Conservation (phyloP, 2,797 vertebrate species). For the Coregonus ussuriensis region DNA sequence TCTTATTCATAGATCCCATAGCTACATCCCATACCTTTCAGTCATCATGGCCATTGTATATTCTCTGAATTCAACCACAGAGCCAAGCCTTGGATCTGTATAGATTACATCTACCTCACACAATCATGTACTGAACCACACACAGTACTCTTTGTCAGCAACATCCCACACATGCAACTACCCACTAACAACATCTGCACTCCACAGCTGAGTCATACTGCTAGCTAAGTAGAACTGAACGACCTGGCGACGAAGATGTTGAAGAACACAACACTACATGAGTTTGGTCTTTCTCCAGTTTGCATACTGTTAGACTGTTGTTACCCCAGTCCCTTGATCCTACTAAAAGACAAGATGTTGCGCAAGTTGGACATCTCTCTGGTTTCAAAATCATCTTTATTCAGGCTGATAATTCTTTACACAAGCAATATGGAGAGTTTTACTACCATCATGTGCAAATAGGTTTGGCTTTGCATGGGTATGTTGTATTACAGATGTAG, state of each 20-base stretch:
- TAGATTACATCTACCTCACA: background rate
- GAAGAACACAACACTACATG: background rate
- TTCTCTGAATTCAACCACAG: constrained; percentile 13
- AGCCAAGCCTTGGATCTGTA: background rate
- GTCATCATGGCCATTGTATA: background rate
- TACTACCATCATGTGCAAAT: constrained; percentile 47
- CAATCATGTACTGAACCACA: background rate
- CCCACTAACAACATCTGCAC: constrained; percentile 2
- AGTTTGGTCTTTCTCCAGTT: constrained; percentile 35
- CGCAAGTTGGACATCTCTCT: constrained; percentile 39
- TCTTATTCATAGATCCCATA: constrained; percentile 10
- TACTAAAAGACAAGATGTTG: constrained; percentile 46
- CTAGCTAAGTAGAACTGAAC: constrained; percentile 7
- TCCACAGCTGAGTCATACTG: background rate
- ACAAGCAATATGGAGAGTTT: constrained; percentile 39
- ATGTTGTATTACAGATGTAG: background rate
- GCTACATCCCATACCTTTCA: background rate
- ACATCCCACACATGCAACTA: constrained; percentile 16
- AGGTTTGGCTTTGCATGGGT: constrained; percentile 32
- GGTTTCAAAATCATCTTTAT: background rate
- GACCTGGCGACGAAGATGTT: constrained; percentile 11
- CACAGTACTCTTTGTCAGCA: background rate
- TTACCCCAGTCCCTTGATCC: constrained; percentile 18
- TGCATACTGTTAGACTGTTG: background rate
- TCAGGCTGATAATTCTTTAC: constrained; percentile 11